These are phyloP conservation scores for Tachystola acroxantha DNA, from an alignment of 2,888 invertebrate species.

Conservation along the genomic window DNA sequence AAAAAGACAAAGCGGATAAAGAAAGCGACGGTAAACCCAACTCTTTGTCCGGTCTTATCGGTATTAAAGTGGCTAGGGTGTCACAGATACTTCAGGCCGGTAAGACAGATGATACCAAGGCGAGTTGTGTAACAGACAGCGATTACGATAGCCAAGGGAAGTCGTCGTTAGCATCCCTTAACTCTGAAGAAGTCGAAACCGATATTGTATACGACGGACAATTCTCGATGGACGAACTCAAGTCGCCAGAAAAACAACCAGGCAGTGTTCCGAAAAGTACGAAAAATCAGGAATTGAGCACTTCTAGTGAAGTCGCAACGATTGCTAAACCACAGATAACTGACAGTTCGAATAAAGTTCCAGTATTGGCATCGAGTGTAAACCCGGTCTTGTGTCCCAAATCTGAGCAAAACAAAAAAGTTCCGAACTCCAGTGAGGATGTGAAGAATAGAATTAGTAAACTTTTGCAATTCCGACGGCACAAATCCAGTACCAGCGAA, in stretches of 20 bases:
- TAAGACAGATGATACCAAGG: conserved; percentile 6
- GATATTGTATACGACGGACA: conserved; percentile 48
- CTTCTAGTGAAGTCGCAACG: conserved; percentile 8
- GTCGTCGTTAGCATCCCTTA: conserved; percentile 27
- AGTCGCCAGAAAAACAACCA: conserved; percentile 33
- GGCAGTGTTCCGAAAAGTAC: conserved; percentile 9
- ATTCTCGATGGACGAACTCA: conserved; percentile 54
- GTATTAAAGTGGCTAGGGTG: conserved; percentile 41
- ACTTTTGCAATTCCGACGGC: conserved; percentile 46
- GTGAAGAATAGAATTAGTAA: conserved; percentile 45
- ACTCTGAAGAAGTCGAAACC: conserved; percentile 35
- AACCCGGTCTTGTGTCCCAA: background rate
- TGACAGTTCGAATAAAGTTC: conserved; percentile 5
- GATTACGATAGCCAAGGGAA: conserved; percentile 53
- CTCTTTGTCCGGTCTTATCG: conserved; percentile 44
- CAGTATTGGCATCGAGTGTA: conserved; percentile 1
- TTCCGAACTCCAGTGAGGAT: conserved; percentile 22
- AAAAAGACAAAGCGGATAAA: conserved; percentile 16
- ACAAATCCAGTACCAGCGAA: conserved; percentile 17
- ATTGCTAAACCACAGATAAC: background rate
- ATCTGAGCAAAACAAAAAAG: background rate
- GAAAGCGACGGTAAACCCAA: conserved; percentile 17
- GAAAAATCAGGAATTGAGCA: conserved; percentile 10
- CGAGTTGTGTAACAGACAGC: conserved; percentile 30
- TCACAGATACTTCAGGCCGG: background rate